Evolutionary conservation across 2,888 invertebrate genomes (phyloP).

Genomic region (Platynereis dumerilii): DNA sequence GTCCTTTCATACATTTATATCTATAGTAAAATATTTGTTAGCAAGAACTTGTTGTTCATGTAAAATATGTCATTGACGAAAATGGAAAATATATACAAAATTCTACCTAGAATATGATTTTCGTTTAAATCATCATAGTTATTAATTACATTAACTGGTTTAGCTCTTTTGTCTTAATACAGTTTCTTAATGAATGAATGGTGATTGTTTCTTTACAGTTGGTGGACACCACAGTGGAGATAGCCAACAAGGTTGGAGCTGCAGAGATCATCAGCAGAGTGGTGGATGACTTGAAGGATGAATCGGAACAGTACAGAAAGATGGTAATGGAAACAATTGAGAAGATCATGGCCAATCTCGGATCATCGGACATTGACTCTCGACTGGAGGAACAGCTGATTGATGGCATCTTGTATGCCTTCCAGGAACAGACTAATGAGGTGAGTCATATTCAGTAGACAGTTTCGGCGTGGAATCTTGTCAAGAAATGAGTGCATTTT

Average conservation of each 20-base stretch:
- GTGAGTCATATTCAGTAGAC: conserved; percentile 64
- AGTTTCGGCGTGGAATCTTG: no score
- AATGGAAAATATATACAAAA: no score
- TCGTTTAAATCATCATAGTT: no score
- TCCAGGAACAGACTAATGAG: conserved; percentile 99
- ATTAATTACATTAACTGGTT: no score
- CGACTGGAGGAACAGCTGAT: conserved; percentile 98
- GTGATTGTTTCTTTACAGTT: conserved; percentile 66
- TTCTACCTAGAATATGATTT: no score
- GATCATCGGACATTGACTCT: conserved; percentile 97
- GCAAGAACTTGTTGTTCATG: no score
- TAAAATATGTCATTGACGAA: no score
- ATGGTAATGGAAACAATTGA: conserved; percentile 99
- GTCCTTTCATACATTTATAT: no score
- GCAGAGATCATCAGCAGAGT: conserved; percentile 98
- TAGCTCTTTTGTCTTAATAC: no score
- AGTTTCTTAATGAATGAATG: no score
- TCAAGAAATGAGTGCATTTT: no score
- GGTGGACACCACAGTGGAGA: conserved; percentile 99
- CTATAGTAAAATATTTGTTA: no score
- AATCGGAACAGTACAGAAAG: conserved; percentile 98
- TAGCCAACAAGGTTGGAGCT: conserved; percentile 99
- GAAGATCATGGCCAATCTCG: conserved; percentile 96
- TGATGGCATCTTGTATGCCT: conserved; percentile 98
- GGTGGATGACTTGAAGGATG: conserved; percentile 98